These are phyloP conservation scores for Chorisops tibialis DNA, from an alignment of 2,888 invertebrate genomes.

Conservation along the genomic window DNA sequence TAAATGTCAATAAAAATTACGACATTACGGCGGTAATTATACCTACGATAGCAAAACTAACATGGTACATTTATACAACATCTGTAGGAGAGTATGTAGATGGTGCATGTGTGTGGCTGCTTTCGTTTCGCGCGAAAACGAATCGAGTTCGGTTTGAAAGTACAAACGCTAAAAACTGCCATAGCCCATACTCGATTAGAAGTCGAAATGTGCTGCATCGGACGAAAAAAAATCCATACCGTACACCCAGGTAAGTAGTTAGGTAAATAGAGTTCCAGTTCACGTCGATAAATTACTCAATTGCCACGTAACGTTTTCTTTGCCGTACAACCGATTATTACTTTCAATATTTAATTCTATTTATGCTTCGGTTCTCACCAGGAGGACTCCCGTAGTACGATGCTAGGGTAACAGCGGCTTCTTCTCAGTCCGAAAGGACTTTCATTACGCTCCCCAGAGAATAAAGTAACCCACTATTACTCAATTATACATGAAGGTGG, in stretches of 20 bases:
- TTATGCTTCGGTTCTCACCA: conserved; percentile 27
- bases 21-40: not conserved
- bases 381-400: not conserved
- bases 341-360: conserved; percentile 27
- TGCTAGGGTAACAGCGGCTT: not conserved
- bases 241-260: not conserved
- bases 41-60: not conserved
- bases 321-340: conserved; percentile 17
- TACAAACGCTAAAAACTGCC: too few relatives aligned
- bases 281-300: conserved; percentile 24
- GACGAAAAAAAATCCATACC: too few relatives aligned
- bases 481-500: conserved; percentile 25
- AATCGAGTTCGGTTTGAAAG: too few relatives aligned
- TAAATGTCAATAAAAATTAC: not conserved
- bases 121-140: too few relatives aligned
- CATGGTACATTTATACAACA: not conserved
- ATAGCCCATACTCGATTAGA: too few relatives aligned
- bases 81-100: not conserved
- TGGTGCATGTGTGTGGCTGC: not conserved
- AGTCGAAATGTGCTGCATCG: too few relatives aligned
- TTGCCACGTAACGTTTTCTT: conserved; percentile 12
- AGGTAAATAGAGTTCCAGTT: conserved; percentile 4
- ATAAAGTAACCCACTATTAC: conserved; percentile 7
- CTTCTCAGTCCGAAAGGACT: not conserved
- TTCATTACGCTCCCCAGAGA: not conserved